These are phyloP conservation scores for Norana najaformis DNA, from an alignment of 2,888 invertebrate species.

Conservation along the genomic window DNA sequence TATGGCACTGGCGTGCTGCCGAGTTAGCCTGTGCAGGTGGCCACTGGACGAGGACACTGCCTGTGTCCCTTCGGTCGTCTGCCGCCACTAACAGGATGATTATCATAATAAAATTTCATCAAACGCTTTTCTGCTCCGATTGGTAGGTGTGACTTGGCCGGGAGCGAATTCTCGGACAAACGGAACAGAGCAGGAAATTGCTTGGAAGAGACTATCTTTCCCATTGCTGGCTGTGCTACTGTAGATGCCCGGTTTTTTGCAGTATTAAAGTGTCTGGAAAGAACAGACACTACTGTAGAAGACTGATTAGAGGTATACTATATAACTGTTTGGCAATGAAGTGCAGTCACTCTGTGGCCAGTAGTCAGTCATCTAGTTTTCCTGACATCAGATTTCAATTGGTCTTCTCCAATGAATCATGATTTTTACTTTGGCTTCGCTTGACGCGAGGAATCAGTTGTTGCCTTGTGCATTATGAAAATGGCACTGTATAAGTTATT, in stretches of 20 bases:
- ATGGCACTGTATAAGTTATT: no score
- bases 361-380: no score
- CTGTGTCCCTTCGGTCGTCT: background rate
- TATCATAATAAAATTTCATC: constrained; percentile 13
- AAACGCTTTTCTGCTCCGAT: no score
- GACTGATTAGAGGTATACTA: background rate
- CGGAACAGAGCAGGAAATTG: background rate
- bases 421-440: background rate
- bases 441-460: background rate
- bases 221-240: background rate
- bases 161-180: background rate
- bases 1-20: background rate
- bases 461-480: background rate
- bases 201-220: background rate
- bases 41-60: background rate
- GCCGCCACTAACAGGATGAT: background rate
- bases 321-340: background rate
- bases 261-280: background rate
- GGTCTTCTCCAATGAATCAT: background rate
- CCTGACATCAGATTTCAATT: no score
- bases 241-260: background rate
- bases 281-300: background rate
- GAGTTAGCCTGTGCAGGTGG: background rate
- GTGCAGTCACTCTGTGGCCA: background rate
- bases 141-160: background rate